Conservation (phyloP, 2,113 vertebrate species). For the Pedetes capensis region DNA sequence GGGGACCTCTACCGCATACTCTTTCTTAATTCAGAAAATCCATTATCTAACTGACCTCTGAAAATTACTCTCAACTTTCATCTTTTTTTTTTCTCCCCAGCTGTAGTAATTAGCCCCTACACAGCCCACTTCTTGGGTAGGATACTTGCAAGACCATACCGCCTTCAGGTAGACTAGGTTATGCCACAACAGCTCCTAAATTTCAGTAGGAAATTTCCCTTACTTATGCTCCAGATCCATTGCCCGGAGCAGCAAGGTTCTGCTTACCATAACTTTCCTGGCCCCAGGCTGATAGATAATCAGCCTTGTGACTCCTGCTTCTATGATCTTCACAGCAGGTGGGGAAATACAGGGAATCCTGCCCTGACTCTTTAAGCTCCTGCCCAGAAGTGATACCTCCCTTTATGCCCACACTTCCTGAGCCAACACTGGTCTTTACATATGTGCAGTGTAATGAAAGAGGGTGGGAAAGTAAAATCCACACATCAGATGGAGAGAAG, state of each 20-base stretch:
- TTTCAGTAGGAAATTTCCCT: not conserved
- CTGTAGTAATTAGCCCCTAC: not conserved
- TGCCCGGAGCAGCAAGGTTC: not conserved
- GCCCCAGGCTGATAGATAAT: not conserved
- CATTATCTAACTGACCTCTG: not conserved
- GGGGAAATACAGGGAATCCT: not conserved
- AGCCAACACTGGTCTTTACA: not conserved
- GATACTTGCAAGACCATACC: not conserved
- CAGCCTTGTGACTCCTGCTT: not conserved
- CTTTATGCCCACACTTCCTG: not conserved
- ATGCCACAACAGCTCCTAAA: not conserved
- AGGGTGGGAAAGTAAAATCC: not conserved
- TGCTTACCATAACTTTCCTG: not conserved
- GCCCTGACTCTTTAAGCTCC: not conserved
- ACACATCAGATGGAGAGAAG: not conserved
- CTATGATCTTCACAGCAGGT: not conserved
- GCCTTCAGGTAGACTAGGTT: not conserved
- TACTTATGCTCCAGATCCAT: not conserved
- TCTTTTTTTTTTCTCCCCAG: not conserved
- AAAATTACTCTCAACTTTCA: not conserved
- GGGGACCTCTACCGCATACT: not conserved
- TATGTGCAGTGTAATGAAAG: not conserved
- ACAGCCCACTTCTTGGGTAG: not conserved
- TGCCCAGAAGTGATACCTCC: not conserved
- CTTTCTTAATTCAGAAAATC: not conserved